phyloP scores from a whole-genome alignment of 2,113 vertebrate genomes.

The Agelaius phoeniceus region DNA sequence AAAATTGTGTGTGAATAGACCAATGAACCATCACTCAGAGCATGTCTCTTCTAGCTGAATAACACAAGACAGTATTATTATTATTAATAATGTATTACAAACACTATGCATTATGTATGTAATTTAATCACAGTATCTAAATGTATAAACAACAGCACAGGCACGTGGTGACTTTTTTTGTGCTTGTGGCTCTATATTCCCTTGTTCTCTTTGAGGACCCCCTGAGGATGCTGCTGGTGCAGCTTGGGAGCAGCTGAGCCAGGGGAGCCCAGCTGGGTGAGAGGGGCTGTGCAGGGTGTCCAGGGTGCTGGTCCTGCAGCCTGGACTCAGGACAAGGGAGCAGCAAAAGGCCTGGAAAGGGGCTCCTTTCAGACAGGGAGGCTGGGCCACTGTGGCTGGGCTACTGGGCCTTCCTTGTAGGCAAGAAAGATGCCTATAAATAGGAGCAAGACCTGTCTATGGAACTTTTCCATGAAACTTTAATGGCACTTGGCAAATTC shows the following conservation, averaged over 20 bases:
- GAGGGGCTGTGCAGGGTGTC: not conserved
- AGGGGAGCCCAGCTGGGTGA: not conserved
- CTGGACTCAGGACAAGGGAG: not conserved
- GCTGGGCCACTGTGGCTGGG: not conserved
- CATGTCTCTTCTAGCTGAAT: constrained; percentile 19
- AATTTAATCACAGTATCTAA: constrained; percentile 60
- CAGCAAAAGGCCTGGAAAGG: not conserved
- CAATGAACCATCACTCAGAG: constrained; percentile 47
- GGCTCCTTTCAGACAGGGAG: not conserved
- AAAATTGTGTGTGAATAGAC: constrained; percentile 67
- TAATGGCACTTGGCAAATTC: constrained; percentile 11
- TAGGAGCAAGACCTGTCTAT: constrained; percentile 2
- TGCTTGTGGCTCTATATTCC: not conserved
- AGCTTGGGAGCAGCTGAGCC: not conserved
- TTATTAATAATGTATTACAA: constrained; percentile 54
- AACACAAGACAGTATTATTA: constrained; percentile 20
- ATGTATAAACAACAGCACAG: constrained; percentile 21
- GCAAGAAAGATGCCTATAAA: constrained; percentile 41
- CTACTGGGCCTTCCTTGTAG: not conserved
- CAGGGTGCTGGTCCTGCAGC: not conserved
- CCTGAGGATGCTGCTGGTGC: not conserved
- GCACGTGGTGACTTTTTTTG: not conserved
- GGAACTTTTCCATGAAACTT: constrained; percentile 46
- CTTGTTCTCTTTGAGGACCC: not conserved
- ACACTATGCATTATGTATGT: constrained; percentile 48